phyloP scores from a whole-genome alignment of 1,140 invertebrate genomes.

The Bombus consobrinus region DNA sequence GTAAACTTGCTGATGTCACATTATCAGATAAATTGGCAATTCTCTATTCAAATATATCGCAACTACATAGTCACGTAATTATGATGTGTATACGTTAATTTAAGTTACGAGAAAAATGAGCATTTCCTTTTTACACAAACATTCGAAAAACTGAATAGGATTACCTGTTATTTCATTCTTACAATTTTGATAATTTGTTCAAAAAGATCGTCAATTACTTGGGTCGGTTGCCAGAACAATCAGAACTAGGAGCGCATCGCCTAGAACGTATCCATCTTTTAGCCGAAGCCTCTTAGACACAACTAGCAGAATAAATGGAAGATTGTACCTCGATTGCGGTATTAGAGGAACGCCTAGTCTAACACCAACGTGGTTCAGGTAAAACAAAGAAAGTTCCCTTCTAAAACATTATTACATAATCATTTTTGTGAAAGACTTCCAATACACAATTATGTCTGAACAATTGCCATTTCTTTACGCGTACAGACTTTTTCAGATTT shows the following conservation, averaged over 20 bases:
- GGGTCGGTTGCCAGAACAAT: slow-evolving; percentile 75
- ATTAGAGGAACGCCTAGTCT: slow-evolving; percentile 84
- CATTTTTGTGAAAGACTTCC: too few species aligned
- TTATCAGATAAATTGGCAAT: background rate
- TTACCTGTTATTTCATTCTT: background rate
- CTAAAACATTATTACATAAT: too few species aligned
- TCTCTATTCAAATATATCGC: background rate
- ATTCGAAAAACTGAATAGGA: background rate
- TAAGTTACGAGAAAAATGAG: too few species aligned
- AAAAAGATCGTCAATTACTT: slow-evolving; percentile 39
- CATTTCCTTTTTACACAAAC: background rate
- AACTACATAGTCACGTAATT: background rate
- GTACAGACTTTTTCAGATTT: too few species aligned
- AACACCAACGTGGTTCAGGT: slow-evolving; percentile 85
- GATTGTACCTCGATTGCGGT: slow-evolving; percentile 84
- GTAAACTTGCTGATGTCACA: background rate
- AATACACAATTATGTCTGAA: background rate
- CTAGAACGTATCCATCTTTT: slow-evolving; percentile 80
- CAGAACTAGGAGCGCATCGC: slow-evolving; percentile 79
- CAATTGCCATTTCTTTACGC: background rate
- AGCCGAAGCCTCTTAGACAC: slow-evolving; percentile 78
- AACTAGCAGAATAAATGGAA: slow-evolving; percentile 82
- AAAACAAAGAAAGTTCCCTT: slow-evolving; percentile 31
- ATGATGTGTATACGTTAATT: background rate
- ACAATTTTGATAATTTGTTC: background rate